Evolutionary conservation across 2,888 invertebrate species (phyloP), one percentile per base, ranked within the genome.

Genomic region (Cremastinae sp.): DNA sequence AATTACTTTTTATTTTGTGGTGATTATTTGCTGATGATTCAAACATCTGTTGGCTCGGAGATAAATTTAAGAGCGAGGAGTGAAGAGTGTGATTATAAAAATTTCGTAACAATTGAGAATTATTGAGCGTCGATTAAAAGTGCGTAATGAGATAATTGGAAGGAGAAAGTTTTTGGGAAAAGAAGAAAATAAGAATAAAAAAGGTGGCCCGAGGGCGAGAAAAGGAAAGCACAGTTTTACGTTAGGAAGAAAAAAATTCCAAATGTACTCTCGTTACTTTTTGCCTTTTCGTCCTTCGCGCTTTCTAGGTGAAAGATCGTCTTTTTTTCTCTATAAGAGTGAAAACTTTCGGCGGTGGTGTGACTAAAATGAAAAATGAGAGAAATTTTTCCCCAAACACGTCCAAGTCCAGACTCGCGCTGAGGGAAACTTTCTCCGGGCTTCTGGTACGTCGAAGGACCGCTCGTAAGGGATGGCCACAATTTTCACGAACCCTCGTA

Each of bases 321-420:
- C 64, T 39, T 55, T 55, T 39, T 51, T 14, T 47, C 61, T 61
- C 51, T 35, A 37, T 58, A 5, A 28, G 28, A 28, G 28, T 28
- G 28, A 56, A 72, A 68, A 58, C 65, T 28, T 55, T 47, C 45
- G 41, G 10, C n/a, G 53, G 35, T 12, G 78, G 80, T 83, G 84
- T 84, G 83, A 84, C 84, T 61, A 83, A 85, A 83, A 82, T 84
- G 86, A 85, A 86, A 85, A 85, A 85, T 82, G 82, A 80, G 83
- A 81, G 84, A 84, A 83, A 85, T 82, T 83, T 81, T 81, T 49
- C 37, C 51, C 47, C 79, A 78, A 81, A 76, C 72, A 47, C 41
- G 55, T 2, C 58, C 74, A 59, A 74, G n/a, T n/a, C n/a, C n/a
- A n/a, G n/a, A n/a, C n/a, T n/a, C n/a, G n/a, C n/a, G n/a, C n/a